Evolutionary conservation across 2,888 invertebrate genomes (phyloP), one percentile per base, ranked within the genome.

Genomic region (Papilio demoleus): DNA sequence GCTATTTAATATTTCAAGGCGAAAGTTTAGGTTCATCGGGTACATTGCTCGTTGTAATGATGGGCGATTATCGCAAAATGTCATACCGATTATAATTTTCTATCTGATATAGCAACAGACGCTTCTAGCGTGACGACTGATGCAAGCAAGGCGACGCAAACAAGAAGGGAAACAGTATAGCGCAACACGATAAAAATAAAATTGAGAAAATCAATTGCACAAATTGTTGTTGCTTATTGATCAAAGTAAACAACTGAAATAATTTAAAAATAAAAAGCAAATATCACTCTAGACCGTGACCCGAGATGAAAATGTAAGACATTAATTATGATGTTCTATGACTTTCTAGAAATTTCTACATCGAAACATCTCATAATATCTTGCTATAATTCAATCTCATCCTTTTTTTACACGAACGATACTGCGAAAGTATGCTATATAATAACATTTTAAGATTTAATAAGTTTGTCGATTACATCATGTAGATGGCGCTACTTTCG

Each of bases 131-230:
- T 56, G 27, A 58, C 65, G 42, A 17, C 42, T 65, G 65, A 53
- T 24, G 50, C 38, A 53, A 53, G 17, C 42, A 22, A 47, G 45
- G 22, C 63, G 19, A 19, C 40, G 5, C 17, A 50, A 47, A 65
- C 27, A 19, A 65, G 64, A 56, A 58, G 53, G 67, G 61, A 67
- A 67, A 61, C 36, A 45, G 45, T 31, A n/a, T 27, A 53, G 34
- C 65, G 65, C 38, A 38, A 65, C 42, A 53, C 53, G n/a, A 53
- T 65, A 65, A 65, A n/a, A 38, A 5, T 17, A 36, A 40, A 38
- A 19, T 53, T 65, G 17, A 12, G 38, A 56, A 65, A 65, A 40
- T 34, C 19, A 58, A 58, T 58, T 58, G 11, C 58, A 58, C 36
- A 58, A 58, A 19, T 27, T 27, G 27, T 50, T 50, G 27, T 50